phyloP scores from a whole-genome alignment of 1,140 invertebrate species.

The Euborellia annulipes region DNA sequence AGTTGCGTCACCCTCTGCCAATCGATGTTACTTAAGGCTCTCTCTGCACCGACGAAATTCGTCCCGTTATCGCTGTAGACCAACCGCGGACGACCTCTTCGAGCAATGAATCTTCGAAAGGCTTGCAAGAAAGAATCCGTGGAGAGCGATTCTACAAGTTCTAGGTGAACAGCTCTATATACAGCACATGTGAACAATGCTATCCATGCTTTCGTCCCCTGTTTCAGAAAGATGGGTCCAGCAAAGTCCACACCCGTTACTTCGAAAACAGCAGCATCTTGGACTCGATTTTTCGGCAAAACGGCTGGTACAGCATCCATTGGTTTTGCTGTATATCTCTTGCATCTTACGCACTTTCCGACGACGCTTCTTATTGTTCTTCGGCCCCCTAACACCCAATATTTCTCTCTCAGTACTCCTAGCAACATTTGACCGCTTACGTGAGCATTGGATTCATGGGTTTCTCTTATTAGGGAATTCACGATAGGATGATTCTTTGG shows the following conservation, averaged over 20 bases:
- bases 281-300: conserved; percentile 18
- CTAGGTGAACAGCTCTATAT: conserved; percentile 28
- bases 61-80: conserved; percentile 25
- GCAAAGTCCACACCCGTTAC: conserved; percentile 22
- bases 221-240: conserved; percentile 19
- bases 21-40: conserved; percentile 10
- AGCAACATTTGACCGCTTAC: conserved; percentile 10
- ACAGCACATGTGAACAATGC: conserved; percentile 25
- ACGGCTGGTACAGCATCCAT: conserved; percentile 13
- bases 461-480: conserved; percentile 6
- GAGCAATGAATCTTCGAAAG: conserved; percentile 25
- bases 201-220: conserved; percentile 19
- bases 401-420: conserved; percentile 14
- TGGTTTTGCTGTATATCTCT: conserved; percentile 15
- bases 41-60: conserved; percentile 23
- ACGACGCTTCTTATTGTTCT: conserved; percentile 17
- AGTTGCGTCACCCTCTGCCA: too few relatives aligned
- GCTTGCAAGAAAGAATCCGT: conserved; percentile 24
- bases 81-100: conserved; percentile 19
- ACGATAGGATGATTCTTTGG: conserved; percentile 9
- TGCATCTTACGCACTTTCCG: conserved; percentile 18
- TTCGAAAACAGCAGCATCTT: conserved; percentile 19
- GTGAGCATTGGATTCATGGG: conserved; percentile 7
- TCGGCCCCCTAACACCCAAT: conserved; percentile 18
- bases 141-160: conserved; percentile 20